phyloP scores from a whole-genome alignment of 2,888 invertebrate species.

The Cistogaster globosa region DNA sequence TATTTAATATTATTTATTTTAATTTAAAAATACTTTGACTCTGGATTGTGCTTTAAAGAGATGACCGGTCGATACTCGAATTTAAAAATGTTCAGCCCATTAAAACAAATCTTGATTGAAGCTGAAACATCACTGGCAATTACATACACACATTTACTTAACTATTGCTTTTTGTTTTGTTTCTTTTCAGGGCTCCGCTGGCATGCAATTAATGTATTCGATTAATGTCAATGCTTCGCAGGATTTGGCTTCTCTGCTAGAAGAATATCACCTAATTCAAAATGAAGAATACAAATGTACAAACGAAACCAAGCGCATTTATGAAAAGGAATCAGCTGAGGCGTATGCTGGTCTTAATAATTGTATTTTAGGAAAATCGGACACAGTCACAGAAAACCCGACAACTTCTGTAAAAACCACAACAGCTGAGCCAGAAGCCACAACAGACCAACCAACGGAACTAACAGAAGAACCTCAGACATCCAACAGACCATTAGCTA shows the following conservation, averaged over 20 bases:
- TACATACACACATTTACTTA: too few species aligned
- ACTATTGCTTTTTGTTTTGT: too few species aligned
- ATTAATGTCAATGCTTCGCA: conserved; percentile 74
- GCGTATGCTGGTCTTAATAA: conserved; percentile 67
- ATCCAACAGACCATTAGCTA: not conserved
- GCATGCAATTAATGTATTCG: conserved; percentile 72
- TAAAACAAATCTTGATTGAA: too few species aligned
- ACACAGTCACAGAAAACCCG: not conserved
- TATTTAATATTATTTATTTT: too few species aligned
- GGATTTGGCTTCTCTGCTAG: conserved; percentile 66
- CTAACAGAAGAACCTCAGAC: not conserved
- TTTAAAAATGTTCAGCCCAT: too few species aligned
- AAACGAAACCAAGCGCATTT: conserved; percentile 74
- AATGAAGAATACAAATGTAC: conserved; percentile 71
- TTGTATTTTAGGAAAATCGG: conserved; percentile 72
- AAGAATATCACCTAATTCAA: conserved; percentile 71
- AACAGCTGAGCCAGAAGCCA: not conserved
- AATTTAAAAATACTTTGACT: too few species aligned
- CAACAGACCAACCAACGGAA: not conserved
- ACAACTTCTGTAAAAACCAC: not conserved
- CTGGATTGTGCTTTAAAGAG: too few species aligned
- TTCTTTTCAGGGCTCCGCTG: conserved; percentile 47
- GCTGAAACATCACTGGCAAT: too few species aligned
- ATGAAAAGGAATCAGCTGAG: conserved; percentile 65
- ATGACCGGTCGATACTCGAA: too few species aligned